phyloP scores from a whole-genome alignment of 2,113 vertebrate genomes.

The Tylochromis polylepis region DNA sequence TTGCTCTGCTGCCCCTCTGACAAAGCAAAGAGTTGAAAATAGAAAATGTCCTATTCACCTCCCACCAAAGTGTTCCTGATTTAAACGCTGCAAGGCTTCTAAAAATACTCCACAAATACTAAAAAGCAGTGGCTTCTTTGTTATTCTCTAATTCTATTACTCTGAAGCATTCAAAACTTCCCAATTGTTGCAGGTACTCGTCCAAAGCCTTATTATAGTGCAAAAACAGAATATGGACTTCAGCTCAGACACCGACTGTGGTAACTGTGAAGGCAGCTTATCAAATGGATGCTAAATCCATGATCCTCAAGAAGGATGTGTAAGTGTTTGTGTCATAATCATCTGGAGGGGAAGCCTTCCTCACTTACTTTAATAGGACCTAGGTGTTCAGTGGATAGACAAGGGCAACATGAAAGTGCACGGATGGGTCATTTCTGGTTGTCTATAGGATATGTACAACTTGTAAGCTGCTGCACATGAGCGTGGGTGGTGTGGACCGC shows the following conservation, averaged over 20 bases:
- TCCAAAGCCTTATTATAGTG: background rate
- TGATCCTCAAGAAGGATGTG: background rate
- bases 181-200: background rate
- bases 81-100: constrained; percentile 25
- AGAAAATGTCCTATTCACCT: background rate
- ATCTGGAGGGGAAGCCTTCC: background rate
- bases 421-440: background rate
- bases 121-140: background rate
- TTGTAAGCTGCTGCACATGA: background rate
- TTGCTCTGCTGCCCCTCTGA: background rate
- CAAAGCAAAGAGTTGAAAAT: constrained; percentile 16
- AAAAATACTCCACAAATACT: constrained; percentile 55
- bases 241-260: background rate
- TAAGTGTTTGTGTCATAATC: background rate
- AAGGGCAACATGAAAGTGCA: background rate
- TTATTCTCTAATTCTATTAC: background rate
- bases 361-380: background rate
- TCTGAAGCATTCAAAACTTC: background rate
- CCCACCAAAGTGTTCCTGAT: background rate
- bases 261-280: background rate
- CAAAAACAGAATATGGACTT: background rate
- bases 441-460: background rate
- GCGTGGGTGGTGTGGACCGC: background rate
- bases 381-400: background rate
- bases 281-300: background rate